phyloP scores from a whole-genome alignment of 2,797 vertebrate species.

The Molossus molossus region DNA sequence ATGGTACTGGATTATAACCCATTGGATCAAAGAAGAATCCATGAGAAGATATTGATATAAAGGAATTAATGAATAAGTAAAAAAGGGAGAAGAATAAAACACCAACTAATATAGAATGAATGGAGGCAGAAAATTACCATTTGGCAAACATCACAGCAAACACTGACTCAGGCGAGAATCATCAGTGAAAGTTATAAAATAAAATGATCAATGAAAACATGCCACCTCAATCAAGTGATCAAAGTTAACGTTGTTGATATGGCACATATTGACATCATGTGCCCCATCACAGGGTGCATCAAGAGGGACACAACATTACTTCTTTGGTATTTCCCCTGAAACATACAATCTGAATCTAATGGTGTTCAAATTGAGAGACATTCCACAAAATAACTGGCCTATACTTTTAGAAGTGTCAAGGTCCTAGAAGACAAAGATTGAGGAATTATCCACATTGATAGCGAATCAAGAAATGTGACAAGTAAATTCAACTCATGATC shows the following conservation, averaged over 20 bases:
- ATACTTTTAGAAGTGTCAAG: not conserved
- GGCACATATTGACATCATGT: not conserved
- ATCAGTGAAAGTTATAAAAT: not conserved
- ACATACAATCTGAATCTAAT: not conserved
- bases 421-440: conserved; percentile 1
- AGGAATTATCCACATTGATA: not conserved
- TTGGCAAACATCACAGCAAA: not conserved
- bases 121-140: not conserved
- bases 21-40: not conserved
- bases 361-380: not conserved
- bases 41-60: not conserved
- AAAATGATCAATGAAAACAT: not conserved
- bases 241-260: not conserved
- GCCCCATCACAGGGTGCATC: not conserved
- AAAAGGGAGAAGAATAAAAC: not conserved
- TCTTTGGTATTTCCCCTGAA: not conserved
- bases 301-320: not conserved
- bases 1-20: not conserved
- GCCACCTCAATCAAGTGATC: not conserved
- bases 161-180: not conserved
- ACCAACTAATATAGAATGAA: not conserved
- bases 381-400: not conserved
- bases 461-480: not conserved
- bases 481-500: not conserved
- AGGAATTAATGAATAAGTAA: not conserved